A percentile compares a stretch with the other conserved stretches of the same genome.
phyloP scores from a whole-genome alignment of 1,140 invertebrate genomes.

The Atta texana region DNA sequence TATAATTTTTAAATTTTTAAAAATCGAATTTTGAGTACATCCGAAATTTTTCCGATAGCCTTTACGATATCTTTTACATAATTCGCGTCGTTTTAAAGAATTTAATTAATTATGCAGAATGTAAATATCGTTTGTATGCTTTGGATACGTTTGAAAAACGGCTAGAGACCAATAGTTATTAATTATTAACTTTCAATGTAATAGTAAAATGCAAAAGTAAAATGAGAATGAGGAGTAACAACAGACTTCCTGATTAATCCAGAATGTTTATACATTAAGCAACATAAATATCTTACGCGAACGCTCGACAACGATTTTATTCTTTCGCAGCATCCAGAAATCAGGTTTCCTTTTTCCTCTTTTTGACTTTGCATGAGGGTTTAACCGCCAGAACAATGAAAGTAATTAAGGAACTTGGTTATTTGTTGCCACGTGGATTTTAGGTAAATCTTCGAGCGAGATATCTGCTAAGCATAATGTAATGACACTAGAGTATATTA shows the following conservation, averaged over 20 bases:
- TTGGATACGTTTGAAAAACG: background rate
- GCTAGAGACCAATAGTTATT: background rate
- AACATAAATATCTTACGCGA: background rate
- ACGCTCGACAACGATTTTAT: constrained; percentile 29
- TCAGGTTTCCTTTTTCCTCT: constrained; percentile 49
- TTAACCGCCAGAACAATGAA: constrained; percentile 84
- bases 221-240: constrained; percentile 1
- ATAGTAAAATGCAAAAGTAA: background rate
- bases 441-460: constrained; percentile 82
- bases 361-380: constrained; percentile 82
- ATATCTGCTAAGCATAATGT: constrained; percentile 82
- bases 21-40: background rate
- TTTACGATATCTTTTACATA: background rate
- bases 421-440: constrained; percentile 83
- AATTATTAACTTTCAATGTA: constrained; percentile 26
- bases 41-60: constrained; percentile 29
- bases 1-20: background rate
- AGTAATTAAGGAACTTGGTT: constrained; percentile 85
- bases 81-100: background rate
- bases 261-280: constrained; percentile 37
- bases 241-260: constrained; percentile 11
- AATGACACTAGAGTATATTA: constrained; percentile 79
- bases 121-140: constrained; percentile 7
- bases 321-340: constrained; percentile 39
- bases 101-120: constrained; percentile 9